A percentile compares a stretch with the other conserved stretches of the same genome.
Evolutionary conservation across 2,797 vertebrate species (phyloP).

Genomic region (Tapirus indicus): DNA sequence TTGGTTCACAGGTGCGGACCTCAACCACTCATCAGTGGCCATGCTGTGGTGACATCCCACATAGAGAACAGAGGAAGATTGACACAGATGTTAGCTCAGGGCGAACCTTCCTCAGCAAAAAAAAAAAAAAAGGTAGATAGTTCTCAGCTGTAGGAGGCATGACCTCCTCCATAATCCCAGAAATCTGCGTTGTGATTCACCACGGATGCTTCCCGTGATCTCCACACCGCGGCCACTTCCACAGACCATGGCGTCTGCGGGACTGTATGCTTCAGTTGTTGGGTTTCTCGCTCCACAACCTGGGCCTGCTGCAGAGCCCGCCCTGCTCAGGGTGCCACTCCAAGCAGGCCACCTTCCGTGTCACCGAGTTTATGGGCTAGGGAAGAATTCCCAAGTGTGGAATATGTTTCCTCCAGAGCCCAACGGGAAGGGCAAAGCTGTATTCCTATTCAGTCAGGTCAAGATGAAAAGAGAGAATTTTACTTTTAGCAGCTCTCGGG

Average conservation of each 20-base stretch:
- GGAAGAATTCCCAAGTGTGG: neutral
- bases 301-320: no score
- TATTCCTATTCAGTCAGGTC: no score
- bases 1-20: no score
- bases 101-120: no score
- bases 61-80: no score
- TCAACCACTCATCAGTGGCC: no score
- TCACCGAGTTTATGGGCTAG: neutral
- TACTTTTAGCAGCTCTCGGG: neutral
- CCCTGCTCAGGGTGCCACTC: neutral
- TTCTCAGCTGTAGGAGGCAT: neutral
- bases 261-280: rapidly evolving
- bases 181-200: neutral
- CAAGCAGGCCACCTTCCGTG: rapidly evolving
- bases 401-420: no score
- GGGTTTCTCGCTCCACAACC: rapidly evolving
- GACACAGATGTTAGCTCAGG: no score
- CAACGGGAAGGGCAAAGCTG: no score
- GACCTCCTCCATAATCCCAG: rapidly evolving
- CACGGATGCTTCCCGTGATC: no score
- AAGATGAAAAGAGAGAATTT: neutral
- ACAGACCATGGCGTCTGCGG: rapidly evolving
- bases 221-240: rapidly evolving
- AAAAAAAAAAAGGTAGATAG: no score
- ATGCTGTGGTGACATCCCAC: no score